Percentiles rank a stretch among this genome's conserved stretches.
Evolutionary conservation across 2,113 vertebrate genomes (phyloP).

Genomic region (Brachypodius melanocephalos): DNA sequence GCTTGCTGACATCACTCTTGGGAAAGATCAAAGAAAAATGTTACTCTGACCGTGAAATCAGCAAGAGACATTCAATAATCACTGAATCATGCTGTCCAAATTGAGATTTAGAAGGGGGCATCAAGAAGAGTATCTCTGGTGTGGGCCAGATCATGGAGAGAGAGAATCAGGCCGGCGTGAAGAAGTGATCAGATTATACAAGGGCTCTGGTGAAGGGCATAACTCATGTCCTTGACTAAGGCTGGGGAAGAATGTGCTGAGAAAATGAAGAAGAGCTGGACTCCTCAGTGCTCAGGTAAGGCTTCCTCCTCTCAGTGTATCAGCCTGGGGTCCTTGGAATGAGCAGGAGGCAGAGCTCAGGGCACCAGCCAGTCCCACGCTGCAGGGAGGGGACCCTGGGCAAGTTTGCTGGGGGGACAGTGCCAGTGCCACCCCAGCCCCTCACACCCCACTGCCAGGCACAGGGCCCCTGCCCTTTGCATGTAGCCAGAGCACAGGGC

Average conservation of each 20-base stretch:
- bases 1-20: neutral
- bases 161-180: neutral
- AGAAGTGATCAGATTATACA: neutral
- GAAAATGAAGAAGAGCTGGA: neutral
- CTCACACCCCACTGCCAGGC: neutral
- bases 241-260: neutral
- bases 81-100: neutral
- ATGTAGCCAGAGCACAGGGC: fast-evolving
- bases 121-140: neutral
- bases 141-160: neutral
- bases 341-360: neutral
- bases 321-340: fast-evolving
- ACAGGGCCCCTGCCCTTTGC: fast-evolving
- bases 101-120: neutral
- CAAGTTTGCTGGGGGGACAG: neutral
- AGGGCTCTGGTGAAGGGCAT: neutral
- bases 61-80: neutral
- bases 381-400: neutral
- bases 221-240: neutral
- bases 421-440: neutral
- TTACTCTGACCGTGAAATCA: neutral
- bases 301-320: neutral
- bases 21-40: neutral
- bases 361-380: fast-evolving
- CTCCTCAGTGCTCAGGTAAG: fast-evolving